Evolutionary conservation across 2,113 vertebrate genomes (phyloP).

Genomic region (Campylorhamphus procurvoides): DNA sequence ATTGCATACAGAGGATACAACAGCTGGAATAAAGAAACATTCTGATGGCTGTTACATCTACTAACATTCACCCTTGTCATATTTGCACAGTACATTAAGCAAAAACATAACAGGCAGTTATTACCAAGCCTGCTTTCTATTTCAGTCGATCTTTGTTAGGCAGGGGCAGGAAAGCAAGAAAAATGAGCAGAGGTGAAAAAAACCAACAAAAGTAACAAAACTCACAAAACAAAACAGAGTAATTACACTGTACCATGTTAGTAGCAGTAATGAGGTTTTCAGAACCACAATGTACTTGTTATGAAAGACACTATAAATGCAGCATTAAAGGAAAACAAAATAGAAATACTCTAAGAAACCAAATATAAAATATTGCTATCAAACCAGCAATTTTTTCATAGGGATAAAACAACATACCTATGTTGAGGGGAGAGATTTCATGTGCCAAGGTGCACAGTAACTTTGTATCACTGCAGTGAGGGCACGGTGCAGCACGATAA

Average conservation of each 20-base stretch:
- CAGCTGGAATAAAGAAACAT: slow-evolving; percentile 1
- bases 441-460: not conserved
- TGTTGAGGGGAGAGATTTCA: not conserved
- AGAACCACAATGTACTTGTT: not conserved
- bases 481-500: not conserved
- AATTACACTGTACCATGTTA: not conserved
- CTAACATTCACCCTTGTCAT: not conserved
- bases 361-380: not conserved
- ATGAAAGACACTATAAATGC: not conserved
- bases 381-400: not conserved
- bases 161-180: not conserved
- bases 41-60: not conserved
- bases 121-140: not conserved
- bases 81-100: slow-evolving; percentile 52
- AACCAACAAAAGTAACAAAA: not conserved
- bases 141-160: slow-evolving; percentile 30
- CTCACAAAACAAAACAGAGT: not conserved
- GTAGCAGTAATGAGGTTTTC: not conserved
- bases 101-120: slow-evolving; percentile 50
- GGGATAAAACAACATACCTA: not conserved
- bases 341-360: not conserved
- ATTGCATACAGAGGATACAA: not conserved
- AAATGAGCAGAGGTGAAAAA: not conserved
- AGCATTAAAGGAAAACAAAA: not conserved
- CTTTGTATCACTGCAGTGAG: not conserved